Base-by-base conservation (phyloP, 2,113 vertebrate genomes). In the Xenopus laevis region DNA sequence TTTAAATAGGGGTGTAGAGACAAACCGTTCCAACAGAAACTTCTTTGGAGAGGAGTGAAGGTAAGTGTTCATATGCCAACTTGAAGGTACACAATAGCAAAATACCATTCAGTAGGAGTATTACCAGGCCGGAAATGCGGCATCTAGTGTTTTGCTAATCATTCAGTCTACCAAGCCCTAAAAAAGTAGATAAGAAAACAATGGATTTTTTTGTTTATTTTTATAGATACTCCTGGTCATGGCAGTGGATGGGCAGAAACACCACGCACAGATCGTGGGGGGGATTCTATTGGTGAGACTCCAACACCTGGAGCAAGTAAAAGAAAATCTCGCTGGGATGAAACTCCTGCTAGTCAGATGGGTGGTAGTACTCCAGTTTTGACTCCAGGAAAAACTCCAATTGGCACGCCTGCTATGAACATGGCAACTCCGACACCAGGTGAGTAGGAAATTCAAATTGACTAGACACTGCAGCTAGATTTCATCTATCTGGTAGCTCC, bases 221-320 rank as follows among this genome's bases (percentile, higher is more conserved):
- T 55, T 79, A 65, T 82, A 95, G 97, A 98, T 85, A 99, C 97
- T 46, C 97, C 97, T 1, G 97, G 97, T 7, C 97, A 99, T 52
- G 96, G 96, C 66, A 99, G 95, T 6, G 97, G 97, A 62, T 99
- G 97, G 97, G 96, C 96, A 60, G 97, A 98, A 80, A 99, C 97
- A 0, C 97, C 97, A 16, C 93, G 97, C 65, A 99, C 97, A 44
- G 97, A 99, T 74, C 77, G 97, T 79, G 97, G 97, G 57, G 97
- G 98, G 20, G 97, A 99, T 78, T 98, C 97, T 0, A 95, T 98
- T 68, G 97, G 95, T 0, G 97, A 99, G 88, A 99, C 97, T 0
- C 97, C 97, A 1, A 99, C 97, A 33, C 97, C 97, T 0, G 97
- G 97, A 64, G 96, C 97, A 45, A 98, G 96, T 72, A 99, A 99